phyloP scores from a whole-genome alignment of 2,888 invertebrate species.

The Drosophila setosimentum region DNA sequence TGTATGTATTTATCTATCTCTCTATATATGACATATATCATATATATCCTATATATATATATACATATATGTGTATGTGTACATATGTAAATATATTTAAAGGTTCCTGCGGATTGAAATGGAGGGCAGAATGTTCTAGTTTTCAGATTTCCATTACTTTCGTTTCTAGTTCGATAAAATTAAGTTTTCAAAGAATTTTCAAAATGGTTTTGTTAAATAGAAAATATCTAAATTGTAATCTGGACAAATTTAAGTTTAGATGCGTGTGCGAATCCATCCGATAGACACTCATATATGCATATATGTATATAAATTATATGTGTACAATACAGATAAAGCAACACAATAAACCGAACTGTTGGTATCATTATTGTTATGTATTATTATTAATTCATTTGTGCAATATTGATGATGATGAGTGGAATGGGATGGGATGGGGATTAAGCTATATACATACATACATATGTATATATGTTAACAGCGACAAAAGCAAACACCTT shows the following conservation, averaged over 20 bases:
- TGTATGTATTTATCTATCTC: not conserved
- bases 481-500: slow-evolving; percentile 48
- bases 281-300: not conserved
- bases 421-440: not conserved
- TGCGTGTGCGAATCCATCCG: not conserved
- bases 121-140: slow-evolving; percentile 13
- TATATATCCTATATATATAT: not conserved
- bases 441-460: not conserved
- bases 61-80: not conserved
- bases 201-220: not conserved
- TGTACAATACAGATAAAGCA: not conserved
- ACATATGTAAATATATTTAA: not conserved
- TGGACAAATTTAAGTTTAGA: not conserved
- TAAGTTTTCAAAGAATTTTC: not conserved
- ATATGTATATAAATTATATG: not conserved
- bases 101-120: not conserved
- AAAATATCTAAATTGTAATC: not conserved
- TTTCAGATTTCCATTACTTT: slow-evolving; percentile 14
- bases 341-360: not conserved
- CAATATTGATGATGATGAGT: slow-evolving; percentile 19
- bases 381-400: slow-evolving; percentile 33
- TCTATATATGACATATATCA: not conserved
- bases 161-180: not conserved
- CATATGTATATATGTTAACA: not conserved
- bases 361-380: not conserved